phyloP scores from a whole-genome alignment of 2,113 vertebrate species.

The Neoarius graeffei region DNA sequence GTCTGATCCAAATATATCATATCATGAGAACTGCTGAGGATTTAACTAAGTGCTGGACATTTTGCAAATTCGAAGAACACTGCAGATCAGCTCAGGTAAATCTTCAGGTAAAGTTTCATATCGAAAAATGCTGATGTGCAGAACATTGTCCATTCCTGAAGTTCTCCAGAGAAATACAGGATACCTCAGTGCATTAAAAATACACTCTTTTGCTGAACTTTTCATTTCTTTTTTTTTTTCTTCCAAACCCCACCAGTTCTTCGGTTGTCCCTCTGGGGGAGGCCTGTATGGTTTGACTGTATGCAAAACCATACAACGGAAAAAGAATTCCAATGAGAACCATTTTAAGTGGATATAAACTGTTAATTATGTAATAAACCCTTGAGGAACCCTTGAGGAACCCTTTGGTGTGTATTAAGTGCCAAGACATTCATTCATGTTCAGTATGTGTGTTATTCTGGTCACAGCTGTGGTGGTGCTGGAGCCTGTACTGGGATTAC shows the following conservation, averaged over 20 bases:
- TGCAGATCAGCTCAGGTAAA: neutral
- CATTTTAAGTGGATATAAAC: neutral
- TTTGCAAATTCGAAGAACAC: neutral
- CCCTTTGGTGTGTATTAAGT: too few species aligned
- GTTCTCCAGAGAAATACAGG: slow-evolving; percentile 7
- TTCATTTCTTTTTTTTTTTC: neutral
- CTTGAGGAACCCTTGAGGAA: too few species aligned
- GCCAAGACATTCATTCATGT: too few species aligned
- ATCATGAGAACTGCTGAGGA: neutral
- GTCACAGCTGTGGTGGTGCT: too few species aligned
- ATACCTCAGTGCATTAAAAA: neutral
- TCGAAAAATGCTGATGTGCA: neutral
- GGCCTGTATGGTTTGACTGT: neutral
- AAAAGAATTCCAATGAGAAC: neutral
- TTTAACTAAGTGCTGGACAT: neutral
- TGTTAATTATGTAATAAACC: neutral
- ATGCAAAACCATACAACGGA: neutral
- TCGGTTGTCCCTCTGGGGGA: neutral
- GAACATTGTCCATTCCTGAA: neutral
- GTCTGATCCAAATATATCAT: neutral
- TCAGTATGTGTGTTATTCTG: too few species aligned
- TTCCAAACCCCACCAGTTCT: neutral
- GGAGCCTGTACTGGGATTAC: too few species aligned
- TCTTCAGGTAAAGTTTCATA: neutral
- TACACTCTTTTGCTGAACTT: neutral